Evolutionary conservation across 1,140 invertebrate species (phyloP), one percentile per base, ranked within the genome.

Genomic region (Trialeurodes vaporariorum): DNA sequence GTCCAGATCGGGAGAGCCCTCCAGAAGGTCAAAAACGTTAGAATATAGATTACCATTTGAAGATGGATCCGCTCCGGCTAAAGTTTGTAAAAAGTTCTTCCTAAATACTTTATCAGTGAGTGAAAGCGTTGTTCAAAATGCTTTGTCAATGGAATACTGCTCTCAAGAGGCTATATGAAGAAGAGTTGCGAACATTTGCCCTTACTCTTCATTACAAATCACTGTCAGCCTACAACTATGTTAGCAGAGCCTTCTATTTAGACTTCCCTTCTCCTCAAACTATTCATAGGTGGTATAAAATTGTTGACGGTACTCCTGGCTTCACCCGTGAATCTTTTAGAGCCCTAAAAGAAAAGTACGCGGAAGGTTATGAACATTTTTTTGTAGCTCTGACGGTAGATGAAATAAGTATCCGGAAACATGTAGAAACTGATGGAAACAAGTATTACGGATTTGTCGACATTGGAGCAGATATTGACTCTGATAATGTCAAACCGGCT

Each of bases 381-480:
- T 27, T 27, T 21, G 59, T 61, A 67, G 24, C 61, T 25, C 40
- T 71, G 40, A 69, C 72, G 25, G 60, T 73, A 17, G 72, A 75
- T 63, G 72, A 73, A 65, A 74, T 75, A 68, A 63, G 68, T 17
- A 74, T 75, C 63, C 59, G 65, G n/a, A n/a, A n/a, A n/a, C 27
- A 73, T 65, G 40, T 74, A 1, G 67, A 73, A 67, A 74, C 60
- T 64, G 69, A 68, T 64, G 72, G 72, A 25, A 69, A 59, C 22
- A 71, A 66, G 65, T 40, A 66, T 68, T 59, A 67, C 27, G 66
- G 70, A 23, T 69, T 70, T 65, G 70, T 73, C 27, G 61, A 73
- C 64, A 59, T 70, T 17, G 69, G 71, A n/a, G n/a, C n/a, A n/a
- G n/a, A n/a, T n/a, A n/a, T n/a, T n/a, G n/a, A n/a, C n/a, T n/a